Base-by-base conservation (phyloP, 2,888 invertebrate genomes). In the Pachliopta kotzebuea region DNA sequence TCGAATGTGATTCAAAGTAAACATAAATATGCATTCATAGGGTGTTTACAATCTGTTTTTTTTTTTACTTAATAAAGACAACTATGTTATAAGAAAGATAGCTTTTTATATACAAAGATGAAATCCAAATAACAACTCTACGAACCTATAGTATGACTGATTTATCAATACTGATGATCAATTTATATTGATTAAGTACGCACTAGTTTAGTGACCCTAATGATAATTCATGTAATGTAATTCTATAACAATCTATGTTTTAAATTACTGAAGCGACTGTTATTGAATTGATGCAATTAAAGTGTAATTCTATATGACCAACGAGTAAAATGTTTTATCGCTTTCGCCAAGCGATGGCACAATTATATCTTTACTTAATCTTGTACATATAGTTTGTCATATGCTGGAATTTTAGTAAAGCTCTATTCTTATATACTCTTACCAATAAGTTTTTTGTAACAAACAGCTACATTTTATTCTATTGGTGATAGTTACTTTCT, bases 111-210 rank as follows among this genome's bases (percentile, higher is more conserved):
- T 45, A n/a, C 18, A 45, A 45, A n/a, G 18, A 45, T 1, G 45
- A 4, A 18, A 18, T 45, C n/a, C 45, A 45, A 45, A n/a, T 45
- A 45, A 45, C 18, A n/a, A 45, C 18, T 45, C 18, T 18, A 24
- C 4, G 26, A 26, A 24, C 18, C 26, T 26, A 14, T 52, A 24
- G 23, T 55, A 42, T 23, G 55, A 20, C 52, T 18, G 2, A 17
- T n/a, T 45, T 8, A 20, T 45, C 55, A 29, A 24, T 53, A 20
- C 29, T 61, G 26, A 24, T 53, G 29, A 20, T 29, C 61, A 61
- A 61, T 61, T 61, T 45, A 49, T 55, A 61, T 45, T 55, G 45
- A 49, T 55, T 54, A 20, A 37, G 24, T 11, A 59, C 17, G n/a
- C 29, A 37, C 11, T 18, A 45, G 61, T 61, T 61, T 26, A 55